Conservation (phyloP, 1,140 invertebrate genomes). For the Procambarus clarkii region DNA sequence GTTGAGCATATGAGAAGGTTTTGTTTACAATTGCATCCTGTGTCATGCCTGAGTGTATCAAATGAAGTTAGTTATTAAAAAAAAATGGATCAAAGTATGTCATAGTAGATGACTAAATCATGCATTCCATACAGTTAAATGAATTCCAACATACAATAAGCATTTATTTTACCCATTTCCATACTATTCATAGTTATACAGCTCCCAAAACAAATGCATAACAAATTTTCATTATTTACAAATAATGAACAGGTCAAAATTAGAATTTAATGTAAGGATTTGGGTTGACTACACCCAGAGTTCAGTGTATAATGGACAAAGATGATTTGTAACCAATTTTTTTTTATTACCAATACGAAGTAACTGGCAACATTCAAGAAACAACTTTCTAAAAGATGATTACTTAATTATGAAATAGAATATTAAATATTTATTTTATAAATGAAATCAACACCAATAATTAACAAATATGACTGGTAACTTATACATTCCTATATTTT, state of each 20-base stretch:
- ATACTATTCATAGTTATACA: conserved; percentile 18
- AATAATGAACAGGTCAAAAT: conserved; percentile 12
- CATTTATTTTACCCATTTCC: conserved; percentile 48
- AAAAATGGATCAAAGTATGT: conserved; percentile 19
- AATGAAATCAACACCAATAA: not conserved
- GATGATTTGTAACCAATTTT: not conserved
- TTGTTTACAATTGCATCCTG: conserved; percentile 50
- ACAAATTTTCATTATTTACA: not conserved
- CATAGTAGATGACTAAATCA: conserved; percentile 8
- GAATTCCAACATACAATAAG: conserved; percentile 45
- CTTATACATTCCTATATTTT: too few species aligned
- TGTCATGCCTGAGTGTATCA: conserved; percentile 55
- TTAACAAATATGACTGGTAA: too few species aligned
- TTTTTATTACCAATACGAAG: not conserved
- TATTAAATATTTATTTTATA: not conserved
- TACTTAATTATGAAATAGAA: too few species aligned
- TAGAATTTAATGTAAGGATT: not conserved
- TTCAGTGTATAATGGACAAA: not conserved
- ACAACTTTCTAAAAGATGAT: not conserved
- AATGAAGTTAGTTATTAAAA: conserved; percentile 20
- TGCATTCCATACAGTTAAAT: conserved; percentile 52
- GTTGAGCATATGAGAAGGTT: conserved; percentile 52
- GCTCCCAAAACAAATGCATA: too few species aligned
- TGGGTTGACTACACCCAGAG: not conserved
- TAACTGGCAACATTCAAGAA: not conserved